Evolutionary conservation across 2,113 vertebrate genomes (phyloP).

Genomic region (Prionailurus bengalensis): DNA sequence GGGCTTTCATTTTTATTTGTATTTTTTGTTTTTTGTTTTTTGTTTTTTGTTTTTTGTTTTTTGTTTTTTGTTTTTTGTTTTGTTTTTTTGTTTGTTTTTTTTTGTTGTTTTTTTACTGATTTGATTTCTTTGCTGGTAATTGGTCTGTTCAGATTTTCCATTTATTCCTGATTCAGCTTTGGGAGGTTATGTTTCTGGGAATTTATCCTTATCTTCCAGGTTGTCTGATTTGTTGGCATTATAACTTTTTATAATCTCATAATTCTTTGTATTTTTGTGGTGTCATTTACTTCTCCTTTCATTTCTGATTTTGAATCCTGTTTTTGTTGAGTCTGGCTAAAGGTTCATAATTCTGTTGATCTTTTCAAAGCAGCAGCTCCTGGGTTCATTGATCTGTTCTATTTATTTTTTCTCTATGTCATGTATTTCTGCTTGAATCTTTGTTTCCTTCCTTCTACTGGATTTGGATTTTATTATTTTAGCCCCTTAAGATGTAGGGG

Average conservation of each 20-base stretch:
- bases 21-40: background rate
- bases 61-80: no score
- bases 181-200: background rate
- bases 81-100: background rate
- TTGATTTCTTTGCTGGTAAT: background rate
- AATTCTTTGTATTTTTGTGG: background rate
- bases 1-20: background rate
- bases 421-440: background rate
- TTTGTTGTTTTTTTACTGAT: background rate
- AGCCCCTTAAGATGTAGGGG: background rate
- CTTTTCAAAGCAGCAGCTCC: background rate
- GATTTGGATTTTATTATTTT: background rate
- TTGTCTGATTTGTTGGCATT: background rate
- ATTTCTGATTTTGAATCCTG: background rate
- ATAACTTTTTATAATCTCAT: background rate
- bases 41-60: no score
- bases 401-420: background rate
- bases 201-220: background rate
- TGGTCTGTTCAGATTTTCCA: background rate
- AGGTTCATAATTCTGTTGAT: background rate
- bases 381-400: background rate
- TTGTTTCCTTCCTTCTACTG: background rate
- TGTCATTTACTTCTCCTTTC: background rate
- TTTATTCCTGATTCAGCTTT: background rate
- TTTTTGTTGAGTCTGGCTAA: background rate